Evolutionary conservation across 2,888 invertebrate genomes (phyloP).

Genomic region (Nebria salina): DNA sequence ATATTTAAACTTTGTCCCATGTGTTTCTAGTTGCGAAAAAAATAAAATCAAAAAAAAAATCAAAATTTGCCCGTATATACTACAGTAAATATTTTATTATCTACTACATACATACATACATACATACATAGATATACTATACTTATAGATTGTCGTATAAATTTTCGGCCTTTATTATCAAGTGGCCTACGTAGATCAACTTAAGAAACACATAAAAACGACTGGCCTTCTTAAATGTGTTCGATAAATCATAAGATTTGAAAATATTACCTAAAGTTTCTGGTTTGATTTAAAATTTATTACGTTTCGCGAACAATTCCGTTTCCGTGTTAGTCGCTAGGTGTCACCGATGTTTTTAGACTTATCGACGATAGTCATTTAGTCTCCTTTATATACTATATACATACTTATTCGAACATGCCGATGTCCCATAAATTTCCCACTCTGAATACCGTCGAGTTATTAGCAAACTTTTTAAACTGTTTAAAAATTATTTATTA

Average conservation of each 20-base stretch:
- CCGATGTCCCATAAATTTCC: not conserved
- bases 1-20: not conserved
- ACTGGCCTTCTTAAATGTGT: too few species aligned
- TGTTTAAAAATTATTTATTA: not conserved
- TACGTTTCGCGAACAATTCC: constrained; percentile 5
- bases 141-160: too few species aligned
- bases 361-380: constrained; percentile 42
- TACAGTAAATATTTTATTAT: too few species aligned
- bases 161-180: too few species aligned
- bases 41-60: not conserved
- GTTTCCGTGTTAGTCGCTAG: constrained; percentile 39
- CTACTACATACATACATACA: too few species aligned
- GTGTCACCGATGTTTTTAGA: constrained; percentile 21
- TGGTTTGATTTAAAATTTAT: not conserved
- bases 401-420: not conserved
- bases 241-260: too few species aligned
- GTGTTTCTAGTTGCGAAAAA: not conserved
- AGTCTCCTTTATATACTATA: constrained; percentile 17
- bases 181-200: too few species aligned
- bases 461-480: not conserved
- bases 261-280: too few species aligned
- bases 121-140: too few species aligned
- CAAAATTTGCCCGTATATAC: too few species aligned
- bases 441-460: not conserved
- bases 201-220: too few species aligned